phyloP scores from a whole-genome alignment of 92 coral and sea anemone genomes.

The Blastomussa wellsi region DNA sequence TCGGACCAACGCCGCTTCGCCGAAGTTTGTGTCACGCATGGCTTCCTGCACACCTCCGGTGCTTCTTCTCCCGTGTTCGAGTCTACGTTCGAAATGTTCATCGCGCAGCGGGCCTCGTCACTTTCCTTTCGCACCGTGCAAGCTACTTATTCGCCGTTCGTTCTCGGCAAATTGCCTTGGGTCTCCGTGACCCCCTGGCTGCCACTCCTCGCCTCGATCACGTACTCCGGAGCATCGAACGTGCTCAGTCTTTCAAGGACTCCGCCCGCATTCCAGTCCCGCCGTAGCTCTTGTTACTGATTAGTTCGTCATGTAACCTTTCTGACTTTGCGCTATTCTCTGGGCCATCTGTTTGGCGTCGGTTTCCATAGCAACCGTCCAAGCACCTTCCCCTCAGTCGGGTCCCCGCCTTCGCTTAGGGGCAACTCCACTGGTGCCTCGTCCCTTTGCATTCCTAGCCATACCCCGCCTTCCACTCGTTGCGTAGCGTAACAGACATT shows the following conservation, averaged over 20 bases:
- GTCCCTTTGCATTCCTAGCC: too few relatives aligned
- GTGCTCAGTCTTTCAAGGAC: not conserved
- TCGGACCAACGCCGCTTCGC: not conserved
- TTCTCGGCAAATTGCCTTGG: not conserved
- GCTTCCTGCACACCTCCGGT: not conserved
- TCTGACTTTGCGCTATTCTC: not conserved
- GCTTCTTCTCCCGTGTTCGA: not conserved
- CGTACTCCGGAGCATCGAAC: too few relatives aligned
- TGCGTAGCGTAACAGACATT: not conserved
- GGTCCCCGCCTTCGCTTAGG: too few relatives aligned
- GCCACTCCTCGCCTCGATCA: not conserved
- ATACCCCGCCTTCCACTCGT: not conserved
- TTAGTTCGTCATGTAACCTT: not conserved
- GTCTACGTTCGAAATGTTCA: not conserved
- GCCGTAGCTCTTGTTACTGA: not conserved
- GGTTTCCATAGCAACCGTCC: too few relatives aligned
- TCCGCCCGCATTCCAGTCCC: not conserved
- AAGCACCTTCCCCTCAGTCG: too few relatives aligned
- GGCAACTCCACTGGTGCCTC: too few relatives aligned
- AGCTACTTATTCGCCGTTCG: too few relatives aligned
- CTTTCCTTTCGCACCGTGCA: too few relatives aligned
- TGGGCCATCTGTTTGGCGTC: not conserved
- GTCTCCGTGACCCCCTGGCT: too few relatives aligned
- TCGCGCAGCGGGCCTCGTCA: too few relatives aligned
- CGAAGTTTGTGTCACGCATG: not conserved